Base-by-base conservation (phyloP, 2,113 vertebrate genomes). In the Spermophilus dauricus region DNA sequence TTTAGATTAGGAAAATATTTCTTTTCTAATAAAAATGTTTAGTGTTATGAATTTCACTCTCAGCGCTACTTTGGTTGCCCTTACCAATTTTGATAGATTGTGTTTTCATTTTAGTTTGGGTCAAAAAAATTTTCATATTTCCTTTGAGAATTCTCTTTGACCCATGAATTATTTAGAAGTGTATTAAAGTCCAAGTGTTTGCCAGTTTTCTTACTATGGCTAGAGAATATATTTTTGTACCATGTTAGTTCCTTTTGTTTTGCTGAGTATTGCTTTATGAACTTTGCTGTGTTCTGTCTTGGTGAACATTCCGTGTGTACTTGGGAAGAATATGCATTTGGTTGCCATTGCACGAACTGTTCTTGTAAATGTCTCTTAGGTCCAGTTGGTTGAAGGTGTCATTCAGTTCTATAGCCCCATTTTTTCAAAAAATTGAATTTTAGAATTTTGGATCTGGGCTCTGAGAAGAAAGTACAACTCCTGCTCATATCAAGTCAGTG, bases 121-220 rank as follows among this genome's bases (percentile, higher is more conserved):
- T 90, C 51, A 91, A 83, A 90, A 32, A 51, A 53, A 4, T 69
- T 76, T 94, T 87, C 20, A 58, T 87, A 69, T 76, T 87, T 94
- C 51, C 28, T 13, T 32, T 45, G 69, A 91, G 42, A 58, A 58
- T 58, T 58, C 16, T 82, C 42, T 92, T 72, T 72, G 42, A 72
- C 2, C 53, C 16, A 82, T 61, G 76, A 76, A 42, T 82, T 82
- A 83, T 84, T 85, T 84, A 92, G 70, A 95, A 39, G 56, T 89
- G 30, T 76, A 28, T 91, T 87, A 77, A 77, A 42, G 32, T 77
- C 13, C 51, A 45, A 77, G 76, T 70, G 3, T 92, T 94, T 56
- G 78, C 45, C 88, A 58, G 45, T n/a, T 84, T 84, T 96, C 42
- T 48, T 72, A n/a, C 70, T 89, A 53, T 72, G 61, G 2, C 53